Evolutionary conservation across 2,797 vertebrate genomes (phyloP), one percentile per base, ranked within the genome.

Genomic region (Merluccius polli): DNA sequence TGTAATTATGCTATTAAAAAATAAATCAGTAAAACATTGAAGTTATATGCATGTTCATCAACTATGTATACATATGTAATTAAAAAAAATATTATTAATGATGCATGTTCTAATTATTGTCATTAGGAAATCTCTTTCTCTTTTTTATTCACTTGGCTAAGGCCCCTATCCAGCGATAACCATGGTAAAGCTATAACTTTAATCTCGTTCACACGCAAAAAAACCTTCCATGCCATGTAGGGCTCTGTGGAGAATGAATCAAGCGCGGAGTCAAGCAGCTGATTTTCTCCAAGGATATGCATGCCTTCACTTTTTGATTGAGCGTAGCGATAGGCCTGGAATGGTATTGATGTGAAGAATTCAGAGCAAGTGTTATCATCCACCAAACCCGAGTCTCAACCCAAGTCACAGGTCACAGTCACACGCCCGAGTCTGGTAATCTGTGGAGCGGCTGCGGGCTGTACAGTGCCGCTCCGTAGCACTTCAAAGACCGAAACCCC

Each of bases 241-340:
- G 24, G 74, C 80, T 81, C 83, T 63, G 21, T 59, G 77, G 78
- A 83, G 81, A 85, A 83, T 79, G 33, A 63, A 81, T 74, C 15
- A 29, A 33, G 68, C 65, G 73, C 15, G 31, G 82, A 74, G 75
- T 38, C 38, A 69, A 69, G 52, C 35, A 69, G 10, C 10, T 35
- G 73, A 1, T 73, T 81, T 81, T 73, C 30, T 67, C 65, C 67
- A 1, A 0, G 30, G 77, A 81, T 76, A 73, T 67, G 65, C 63
- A 78, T 78, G 63, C 9, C 74, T 83, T 89, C 76, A 75, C 27
- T 75, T 31, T 15, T 32, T 31, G 73, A 87, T 83, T 74, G 72
- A 78, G 71, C 6, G 11, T 18, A 31, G 30, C 67, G 29, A 69
- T 69, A 69, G 13, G 27, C 13, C 67, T 32, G 67, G 27, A 32